These are phyloP conservation scores for Amphiprion ocellaris DNA, from an alignment of 2,113 vertebrate genomes.

Conservation along the genomic window DNA sequence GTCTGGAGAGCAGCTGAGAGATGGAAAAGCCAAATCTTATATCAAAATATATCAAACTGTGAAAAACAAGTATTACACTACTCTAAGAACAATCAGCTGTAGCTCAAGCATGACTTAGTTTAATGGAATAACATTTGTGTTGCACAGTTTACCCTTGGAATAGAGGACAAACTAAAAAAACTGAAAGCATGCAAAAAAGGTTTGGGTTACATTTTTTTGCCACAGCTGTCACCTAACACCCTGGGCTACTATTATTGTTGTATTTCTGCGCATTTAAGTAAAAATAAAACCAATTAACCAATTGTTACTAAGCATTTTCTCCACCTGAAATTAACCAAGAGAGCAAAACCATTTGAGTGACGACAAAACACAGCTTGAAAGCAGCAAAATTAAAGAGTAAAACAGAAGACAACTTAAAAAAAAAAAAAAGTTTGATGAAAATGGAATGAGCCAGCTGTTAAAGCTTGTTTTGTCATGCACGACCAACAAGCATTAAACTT, in stretches of 20 bases:
- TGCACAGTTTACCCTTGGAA: slow-evolving; percentile 12
- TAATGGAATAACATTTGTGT: slow-evolving; percentile 38
- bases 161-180: slow-evolving; percentile 4
- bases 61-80: slow-evolving; percentile 15
- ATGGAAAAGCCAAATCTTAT: slow-evolving; percentile 31
- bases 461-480: slow-evolving; percentile 64
- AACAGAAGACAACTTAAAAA: slow-evolving; percentile 12
- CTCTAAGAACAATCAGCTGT: slow-evolving; percentile 13
- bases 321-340: background rate
- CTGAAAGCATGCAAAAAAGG: background rate
- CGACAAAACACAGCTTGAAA: slow-evolving; percentile 24
- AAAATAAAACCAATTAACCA: background rate
- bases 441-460: slow-evolving; percentile 68
- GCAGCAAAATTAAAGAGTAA: slow-evolving; percentile 17
- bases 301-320: background rate
- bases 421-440: slow-evolving; percentile 46
- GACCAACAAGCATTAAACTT: slow-evolving; percentile 56
- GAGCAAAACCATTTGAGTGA: background rate
- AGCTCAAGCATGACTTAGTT: slow-evolving; percentile 45
- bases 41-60: slow-evolving; percentile 3
- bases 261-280: no score
- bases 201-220: no score
- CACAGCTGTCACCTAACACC: no score
- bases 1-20: background rate
- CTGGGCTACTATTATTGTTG: no score